A percentile compares a stretch with the other conserved stretches of the same genome.
Evolutionary conservation across 1,140 invertebrate species (phyloP).

Genomic region (Hycleus phaleratus): DNA sequence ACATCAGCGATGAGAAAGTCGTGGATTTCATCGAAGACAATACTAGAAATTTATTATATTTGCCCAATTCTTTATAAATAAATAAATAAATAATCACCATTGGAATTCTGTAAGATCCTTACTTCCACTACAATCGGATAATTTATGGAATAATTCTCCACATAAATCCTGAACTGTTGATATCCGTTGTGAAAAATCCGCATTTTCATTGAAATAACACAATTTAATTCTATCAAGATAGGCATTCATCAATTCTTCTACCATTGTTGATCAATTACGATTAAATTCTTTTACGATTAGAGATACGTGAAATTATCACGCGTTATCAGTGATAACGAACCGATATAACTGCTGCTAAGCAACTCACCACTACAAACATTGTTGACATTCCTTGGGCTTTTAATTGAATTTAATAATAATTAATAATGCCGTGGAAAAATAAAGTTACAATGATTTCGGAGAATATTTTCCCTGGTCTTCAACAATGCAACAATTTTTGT

Average conservation of each 20-base stretch:
- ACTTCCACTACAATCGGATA: not conserved
- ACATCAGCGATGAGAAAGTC: slow-evolving; percentile 18
- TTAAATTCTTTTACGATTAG: too few species aligned
- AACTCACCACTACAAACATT: not conserved
- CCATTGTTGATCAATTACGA: too few species aligned
- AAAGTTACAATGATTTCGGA: slow-evolving; percentile 31
- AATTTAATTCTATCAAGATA: not conserved
- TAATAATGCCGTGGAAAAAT: slow-evolving; percentile 31
- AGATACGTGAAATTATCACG: too few species aligned
- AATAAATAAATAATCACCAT: slow-evolving; percentile 1
- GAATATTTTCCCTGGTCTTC: slow-evolving; percentile 32
- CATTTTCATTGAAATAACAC: not conserved
- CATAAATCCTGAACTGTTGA: not conserved
- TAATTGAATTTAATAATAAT: too few species aligned
- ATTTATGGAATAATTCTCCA: not conserved
- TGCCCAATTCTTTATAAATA: slow-evolving; percentile 6
- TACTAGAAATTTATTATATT: slow-evolving; percentile 17
- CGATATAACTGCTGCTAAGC: not conserved
- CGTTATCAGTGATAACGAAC: too few species aligned
- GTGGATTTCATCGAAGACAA: slow-evolving; percentile 23
- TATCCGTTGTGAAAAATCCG: not conserved
- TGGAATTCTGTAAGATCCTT: not conserved
- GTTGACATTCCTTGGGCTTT: not conserved
- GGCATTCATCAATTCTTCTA: too few species aligned
- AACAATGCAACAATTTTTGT: slow-evolving; percentile 23